A percentile compares a stretch with the other conserved stretches of the same genome.
Evolutionary conservation across 2,113 vertebrate genomes (phyloP).

Genomic region (Podarcis raffonei): DNA sequence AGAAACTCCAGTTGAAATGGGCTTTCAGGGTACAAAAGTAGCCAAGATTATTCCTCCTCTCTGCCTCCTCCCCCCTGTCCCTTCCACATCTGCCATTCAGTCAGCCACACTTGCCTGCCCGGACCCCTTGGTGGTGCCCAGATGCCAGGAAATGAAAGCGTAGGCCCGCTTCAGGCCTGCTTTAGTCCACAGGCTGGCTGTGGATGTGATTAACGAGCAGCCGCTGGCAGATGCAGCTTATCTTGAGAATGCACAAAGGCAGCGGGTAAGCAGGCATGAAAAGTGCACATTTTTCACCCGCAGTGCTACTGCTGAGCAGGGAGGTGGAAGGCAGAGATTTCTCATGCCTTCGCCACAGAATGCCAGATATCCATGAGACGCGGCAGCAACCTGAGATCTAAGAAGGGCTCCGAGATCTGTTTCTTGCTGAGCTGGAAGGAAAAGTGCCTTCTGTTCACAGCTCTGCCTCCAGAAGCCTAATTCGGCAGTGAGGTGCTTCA

Average conservation of each 20-base stretch:
- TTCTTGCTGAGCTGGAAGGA: constrained; percentile 44
- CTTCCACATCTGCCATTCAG: not conserved
- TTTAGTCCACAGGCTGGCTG: not conserved
- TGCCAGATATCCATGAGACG: constrained; percentile 32
- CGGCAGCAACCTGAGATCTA: constrained; percentile 22
- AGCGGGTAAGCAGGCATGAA: constrained; percentile 43
- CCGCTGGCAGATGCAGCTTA: constrained; percentile 36
- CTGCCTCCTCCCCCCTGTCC: too few species aligned
- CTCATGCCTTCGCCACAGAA: constrained; percentile 31
- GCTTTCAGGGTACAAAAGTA: constrained; percentile 2
- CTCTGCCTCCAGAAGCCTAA: not conserved
- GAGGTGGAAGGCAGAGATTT: constrained; percentile 41
- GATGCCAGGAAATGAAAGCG: not conserved
- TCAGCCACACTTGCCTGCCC: not conserved
- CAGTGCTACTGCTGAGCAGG: constrained; percentile 17
- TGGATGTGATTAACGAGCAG: not conserved
- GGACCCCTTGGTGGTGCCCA: not conserved
- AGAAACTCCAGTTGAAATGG: not conserved
- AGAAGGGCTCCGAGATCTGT: constrained; percentile 26
- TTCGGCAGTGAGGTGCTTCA: not conserved
- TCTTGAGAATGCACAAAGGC: constrained; percentile 16
- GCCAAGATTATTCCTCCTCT: not conserved
- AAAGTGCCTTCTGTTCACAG: constrained; percentile 20
- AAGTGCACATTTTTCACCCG: constrained; percentile 49
- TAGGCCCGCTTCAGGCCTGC: not conserved